Percentiles rank a stretch among this genome's conserved stretches.
These are phyloP conservation scores for Gandaritis pyraliata DNA, from an alignment of 2,888 invertebrate genomes.

Conservation along the genomic window DNA sequence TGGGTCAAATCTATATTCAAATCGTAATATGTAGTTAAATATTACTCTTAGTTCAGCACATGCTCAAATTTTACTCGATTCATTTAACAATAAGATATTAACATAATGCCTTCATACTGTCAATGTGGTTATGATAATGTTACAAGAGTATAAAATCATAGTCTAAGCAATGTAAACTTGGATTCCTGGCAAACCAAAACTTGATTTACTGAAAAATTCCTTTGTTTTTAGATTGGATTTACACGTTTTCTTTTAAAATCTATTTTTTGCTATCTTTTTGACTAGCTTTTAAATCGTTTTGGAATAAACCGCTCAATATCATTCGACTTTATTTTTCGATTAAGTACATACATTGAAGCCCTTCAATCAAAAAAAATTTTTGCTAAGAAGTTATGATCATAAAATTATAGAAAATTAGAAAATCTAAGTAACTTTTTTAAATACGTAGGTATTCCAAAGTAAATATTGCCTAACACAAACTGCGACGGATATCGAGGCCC, in stretches of 20 bases:
- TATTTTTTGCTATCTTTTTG: too few species aligned
- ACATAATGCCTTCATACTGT: conserved; percentile 38
- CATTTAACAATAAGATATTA: conserved; percentile 20
- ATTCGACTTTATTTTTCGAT: too few species aligned
- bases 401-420: too few species aligned
- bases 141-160: neutral
- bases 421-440: neutral
- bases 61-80: conserved; percentile 13
- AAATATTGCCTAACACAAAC: neutral
- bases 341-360: too few species aligned
- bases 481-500: conserved; percentile 47
- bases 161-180: conserved; percentile 8
- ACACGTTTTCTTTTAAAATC: too few species aligned
- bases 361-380: too few species aligned
- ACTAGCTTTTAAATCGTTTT: too few species aligned
- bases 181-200: conserved; percentile 6
- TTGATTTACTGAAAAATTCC: neutral
- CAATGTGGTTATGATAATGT: conserved; percentile 44
- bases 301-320: too few species aligned
- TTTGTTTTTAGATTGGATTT: neutral
- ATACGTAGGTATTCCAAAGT: conserved; percentile 6
- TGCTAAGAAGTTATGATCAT: too few species aligned
- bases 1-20: too few species aligned
- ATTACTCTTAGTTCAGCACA: neutral
- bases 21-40: neutral